Base-by-base conservation (phyloP, 2,888 invertebrate genomes). In the Orgyia antiqua region DNA sequence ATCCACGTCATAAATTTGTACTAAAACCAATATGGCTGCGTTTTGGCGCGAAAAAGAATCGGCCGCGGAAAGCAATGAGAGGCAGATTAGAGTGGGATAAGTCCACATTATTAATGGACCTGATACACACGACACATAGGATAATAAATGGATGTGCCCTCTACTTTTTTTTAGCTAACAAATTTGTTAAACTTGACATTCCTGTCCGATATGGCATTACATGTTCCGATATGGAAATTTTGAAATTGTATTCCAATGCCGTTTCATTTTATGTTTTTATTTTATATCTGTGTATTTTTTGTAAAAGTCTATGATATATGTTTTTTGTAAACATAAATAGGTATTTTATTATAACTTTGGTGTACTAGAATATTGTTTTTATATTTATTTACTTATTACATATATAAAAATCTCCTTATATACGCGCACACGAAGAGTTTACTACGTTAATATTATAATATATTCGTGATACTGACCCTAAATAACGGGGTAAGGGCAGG, bases 11-110 rank as follows among this genome's bases (percentile, higher is more conserved):
- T 83, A 84, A 84, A 84, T 84, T 77, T 73, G 61, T 61, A 68
- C 67, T 31, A 51, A 63, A 58, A 48, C 58, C 64, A 72, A 76
- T 70, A 73, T 72, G 69, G 76, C 70, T 68, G 64, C 67, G 64
- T 61, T 76, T 73, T 75, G 68, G 72, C 76, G 77, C 72, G 71
- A 47, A 73, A 82, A 83, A 82, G 76, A 79, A 79, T 80, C 68
- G 69, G 52, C 69, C 75, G 84, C 74, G 82, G 82, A 84, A 82
- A 73, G 79, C 78, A 82, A 82, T 79, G 83, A 83, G 77, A 68
- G 72, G 61, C 68, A 79, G 83, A 84, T 84, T 83, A 84, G 79
- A 68, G 59, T 50, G 51, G 77, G 82, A 80, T 82, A 82, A 83
- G 72, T 70, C 75, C 63, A 35, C 43, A 71, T 83, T 86, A 86